Conservation (phyloP, 2,888 invertebrate genomes). For the Lasioglossum oenotherae region DNA sequence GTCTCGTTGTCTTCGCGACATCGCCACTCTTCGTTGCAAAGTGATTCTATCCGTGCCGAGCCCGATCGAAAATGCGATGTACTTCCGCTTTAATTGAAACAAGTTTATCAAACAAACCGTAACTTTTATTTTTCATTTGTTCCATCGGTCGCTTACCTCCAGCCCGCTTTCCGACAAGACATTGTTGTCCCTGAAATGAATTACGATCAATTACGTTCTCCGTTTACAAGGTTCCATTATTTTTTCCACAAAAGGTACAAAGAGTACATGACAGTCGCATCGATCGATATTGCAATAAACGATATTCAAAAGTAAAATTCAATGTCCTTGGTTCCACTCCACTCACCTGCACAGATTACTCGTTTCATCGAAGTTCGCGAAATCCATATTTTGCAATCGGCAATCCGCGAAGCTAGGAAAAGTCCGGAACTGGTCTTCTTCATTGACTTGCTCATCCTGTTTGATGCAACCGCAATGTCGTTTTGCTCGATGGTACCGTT, state of each 20-base stretch:
- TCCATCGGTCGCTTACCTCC: constrained; percentile 73
- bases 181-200: constrained; percentile 74
- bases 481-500: constrained; percentile 50
- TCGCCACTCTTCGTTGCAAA: constrained; percentile 73
- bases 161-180: constrained; percentile 74
- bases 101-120: neutral
- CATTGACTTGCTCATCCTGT: constrained; percentile 24
- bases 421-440: constrained; percentile 60
- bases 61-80: constrained; percentile 79
- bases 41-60: constrained; percentile 80
- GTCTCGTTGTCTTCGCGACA: constrained; percentile 80
- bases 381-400: constrained; percentile 74
- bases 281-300: no score
- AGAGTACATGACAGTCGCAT: no score
- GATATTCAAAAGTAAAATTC: no score
- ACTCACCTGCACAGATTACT: constrained; percentile 24
- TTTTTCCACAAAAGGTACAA: no score
- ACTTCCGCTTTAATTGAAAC: constrained; percentile 76
- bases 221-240: no score
- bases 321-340: neutral
- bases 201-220: constrained; percentile 8
- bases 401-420: constrained; percentile 78
- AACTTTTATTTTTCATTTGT: neutral
- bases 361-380: constrained; percentile 66
- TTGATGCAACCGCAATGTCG: constrained; percentile 36